Conservation (phyloP, 2,113 vertebrate species). For the Ptilonorhynchus violaceus region DNA sequence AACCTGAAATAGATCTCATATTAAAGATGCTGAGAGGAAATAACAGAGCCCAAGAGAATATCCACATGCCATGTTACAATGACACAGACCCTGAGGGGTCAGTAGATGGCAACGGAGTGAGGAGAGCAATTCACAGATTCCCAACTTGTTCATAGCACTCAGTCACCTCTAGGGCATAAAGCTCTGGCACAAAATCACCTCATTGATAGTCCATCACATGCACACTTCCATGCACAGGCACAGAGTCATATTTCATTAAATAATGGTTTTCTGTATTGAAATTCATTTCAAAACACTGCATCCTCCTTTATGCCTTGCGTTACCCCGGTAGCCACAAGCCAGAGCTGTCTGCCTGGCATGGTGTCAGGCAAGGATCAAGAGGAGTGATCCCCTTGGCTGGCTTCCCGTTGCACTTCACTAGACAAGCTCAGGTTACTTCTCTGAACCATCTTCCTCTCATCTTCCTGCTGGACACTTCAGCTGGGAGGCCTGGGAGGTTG, state of each 20-base stretch:
- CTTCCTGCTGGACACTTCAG: neutral
- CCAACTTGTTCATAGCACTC: neutral
- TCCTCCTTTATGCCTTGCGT: neutral
- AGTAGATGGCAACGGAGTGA: neutral
- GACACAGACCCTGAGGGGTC: neutral
- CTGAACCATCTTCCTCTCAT: neutral
- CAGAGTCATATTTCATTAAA: neutral
- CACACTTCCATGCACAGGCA: neutral
- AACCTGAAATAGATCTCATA: neutral
- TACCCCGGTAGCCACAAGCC: fast-evolving
- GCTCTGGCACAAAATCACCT: neutral
- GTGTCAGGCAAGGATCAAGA: neutral
- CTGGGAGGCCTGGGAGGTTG: neutral
- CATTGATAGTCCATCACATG: fast-evolving
- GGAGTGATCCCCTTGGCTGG: neutral
- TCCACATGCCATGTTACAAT: neutral
- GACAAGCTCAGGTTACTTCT: neutral
- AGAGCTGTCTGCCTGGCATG: fast-evolving
- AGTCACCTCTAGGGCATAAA: neutral
- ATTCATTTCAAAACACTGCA: neutral
- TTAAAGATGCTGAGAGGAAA: neutral
- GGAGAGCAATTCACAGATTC: neutral
- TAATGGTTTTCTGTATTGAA: neutral
- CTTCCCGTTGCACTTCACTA: neutral
- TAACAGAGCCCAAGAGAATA: neutral